Percentiles rank a stretch among this genome's conserved stretches.
phyloP scores from a whole-genome alignment of 2,113 vertebrate genomes.

The Uria aalge region DNA sequence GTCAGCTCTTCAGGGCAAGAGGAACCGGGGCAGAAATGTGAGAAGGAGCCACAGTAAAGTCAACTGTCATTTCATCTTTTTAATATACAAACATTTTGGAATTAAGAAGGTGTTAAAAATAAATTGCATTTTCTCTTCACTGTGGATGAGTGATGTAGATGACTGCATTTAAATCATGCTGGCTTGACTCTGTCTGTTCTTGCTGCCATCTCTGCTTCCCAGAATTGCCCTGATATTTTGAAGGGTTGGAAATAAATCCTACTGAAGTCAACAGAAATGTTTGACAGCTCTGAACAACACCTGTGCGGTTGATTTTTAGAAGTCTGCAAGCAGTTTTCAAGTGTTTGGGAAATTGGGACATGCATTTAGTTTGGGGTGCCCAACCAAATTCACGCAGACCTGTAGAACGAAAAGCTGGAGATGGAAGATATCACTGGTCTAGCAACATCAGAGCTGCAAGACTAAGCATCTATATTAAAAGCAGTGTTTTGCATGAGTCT shows the following conservation, averaged over 20 bases:
- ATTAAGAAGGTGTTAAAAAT: slow-evolving; percentile 14
- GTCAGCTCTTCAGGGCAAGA: background rate
- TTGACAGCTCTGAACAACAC: background rate
- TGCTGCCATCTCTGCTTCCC: background rate
- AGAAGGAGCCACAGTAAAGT: background rate
- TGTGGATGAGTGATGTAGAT: background rate
- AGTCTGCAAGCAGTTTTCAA: background rate
- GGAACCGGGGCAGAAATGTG: background rate
- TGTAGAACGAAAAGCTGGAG: background rate
- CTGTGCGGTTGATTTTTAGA: background rate
- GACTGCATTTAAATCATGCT: background rate
- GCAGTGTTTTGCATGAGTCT: background rate
- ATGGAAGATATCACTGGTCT: background rate
- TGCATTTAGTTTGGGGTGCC: background rate
- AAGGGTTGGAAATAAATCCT: background rate
- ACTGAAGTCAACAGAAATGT: background rate
- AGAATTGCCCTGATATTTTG: background rate
- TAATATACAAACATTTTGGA: background rate
- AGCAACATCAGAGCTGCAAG: background rate
- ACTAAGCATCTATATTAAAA: background rate
- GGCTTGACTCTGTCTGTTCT: background rate
- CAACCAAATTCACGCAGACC: background rate
- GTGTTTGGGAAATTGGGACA: background rate
- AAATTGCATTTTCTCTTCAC: background rate
- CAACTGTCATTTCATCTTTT: background rate